phyloP scores from a whole-genome alignment of 2,888 invertebrate species.

The Acanthosoma haemorrhoidale region DNA sequence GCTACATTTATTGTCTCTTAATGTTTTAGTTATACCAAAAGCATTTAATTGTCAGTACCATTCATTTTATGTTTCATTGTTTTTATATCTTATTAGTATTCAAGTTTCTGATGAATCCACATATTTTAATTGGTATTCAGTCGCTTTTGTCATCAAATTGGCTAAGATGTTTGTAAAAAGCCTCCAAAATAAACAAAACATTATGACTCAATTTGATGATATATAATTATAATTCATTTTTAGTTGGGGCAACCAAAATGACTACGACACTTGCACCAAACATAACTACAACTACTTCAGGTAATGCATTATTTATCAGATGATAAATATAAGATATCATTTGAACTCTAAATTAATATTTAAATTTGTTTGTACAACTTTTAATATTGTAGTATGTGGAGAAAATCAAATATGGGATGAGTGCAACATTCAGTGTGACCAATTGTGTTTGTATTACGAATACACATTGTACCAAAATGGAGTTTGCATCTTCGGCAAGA shows the following conservation, averaged over 20 bases:
- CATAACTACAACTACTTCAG: background rate
- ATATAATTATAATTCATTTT: too few species aligned
- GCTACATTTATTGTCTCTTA: background rate
- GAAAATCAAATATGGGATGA: conserved; percentile 35
- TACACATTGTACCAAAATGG: conserved; percentile 43
- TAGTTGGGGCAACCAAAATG: background rate
- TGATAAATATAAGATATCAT: background rate
- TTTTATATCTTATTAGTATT: background rate
- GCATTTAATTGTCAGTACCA: background rate
- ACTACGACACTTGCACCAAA: background rate
- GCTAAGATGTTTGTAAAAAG: too few species aligned
- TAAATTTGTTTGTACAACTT: too few species aligned
- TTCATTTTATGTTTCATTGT: background rate
- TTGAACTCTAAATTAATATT: too few species aligned
- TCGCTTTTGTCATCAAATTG: too few species aligned
- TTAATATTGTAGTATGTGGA: conserved; percentile 18
- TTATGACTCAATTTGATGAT: too few species aligned
- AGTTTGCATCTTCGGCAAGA: conserved; percentile 43
- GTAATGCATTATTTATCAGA: background rate
- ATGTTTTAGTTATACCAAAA: background rate
- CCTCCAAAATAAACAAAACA: too few species aligned
- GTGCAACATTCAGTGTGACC: conserved; percentile 68
- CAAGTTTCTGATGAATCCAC: too few species aligned
- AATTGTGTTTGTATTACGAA: conserved; percentile 63
- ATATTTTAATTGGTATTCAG: too few species aligned